phyloP scores from a whole-genome alignment of 2,888 invertebrate genomes.

The Sipha maydis region DNA sequence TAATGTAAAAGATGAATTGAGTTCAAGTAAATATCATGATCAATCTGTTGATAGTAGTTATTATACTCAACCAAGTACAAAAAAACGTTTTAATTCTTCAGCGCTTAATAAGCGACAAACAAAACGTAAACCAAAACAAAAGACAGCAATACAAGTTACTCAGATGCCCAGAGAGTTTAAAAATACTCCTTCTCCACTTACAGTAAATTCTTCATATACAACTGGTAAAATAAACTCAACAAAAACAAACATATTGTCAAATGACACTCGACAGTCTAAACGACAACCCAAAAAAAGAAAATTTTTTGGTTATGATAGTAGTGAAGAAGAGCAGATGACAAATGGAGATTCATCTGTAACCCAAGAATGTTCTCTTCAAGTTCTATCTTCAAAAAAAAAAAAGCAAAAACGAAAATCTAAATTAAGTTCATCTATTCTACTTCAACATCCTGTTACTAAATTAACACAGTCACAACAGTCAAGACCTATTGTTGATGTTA shows the following conservation, averaged over 20 bases:
- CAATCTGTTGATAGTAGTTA: background rate
- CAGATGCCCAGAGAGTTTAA: background rate
- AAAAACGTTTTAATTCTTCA: background rate
- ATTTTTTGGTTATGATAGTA: slow-evolving; percentile 89
- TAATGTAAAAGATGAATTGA: slow-evolving; percentile 30
- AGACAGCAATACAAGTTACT: background rate
- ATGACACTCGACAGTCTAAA: slow-evolving; percentile 77
- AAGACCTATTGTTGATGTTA: slow-evolving; percentile 48
- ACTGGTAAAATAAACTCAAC: slow-evolving; percentile 9
- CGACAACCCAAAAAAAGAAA: slow-evolving; percentile 83
- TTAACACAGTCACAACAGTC: slow-evolving; percentile 41
- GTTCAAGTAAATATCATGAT: background rate
- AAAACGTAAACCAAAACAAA: slow-evolving; percentile 48
- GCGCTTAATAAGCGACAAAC: slow-evolving; percentile 1
- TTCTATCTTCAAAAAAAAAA: slow-evolving; percentile 23
- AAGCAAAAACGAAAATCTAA: slow-evolving; percentile 39
- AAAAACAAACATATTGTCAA: background rate
- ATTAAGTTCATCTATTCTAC: slow-evolving; percentile 7
- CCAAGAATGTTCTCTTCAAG: slow-evolving; percentile 38
- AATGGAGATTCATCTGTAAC: slow-evolving; percentile 43
- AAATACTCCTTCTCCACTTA: slow-evolving; percentile 23
- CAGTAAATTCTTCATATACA: slow-evolving; percentile 37
- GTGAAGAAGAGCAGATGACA: slow-evolving; percentile 73
- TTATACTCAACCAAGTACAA: slow-evolving; percentile 3
- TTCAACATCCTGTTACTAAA: slow-evolving; percentile 7